Evolutionary conservation across 2,888 invertebrate species (phyloP), one percentile per base, ranked within the genome.

Genomic region (Ennomos erosarius): DNA sequence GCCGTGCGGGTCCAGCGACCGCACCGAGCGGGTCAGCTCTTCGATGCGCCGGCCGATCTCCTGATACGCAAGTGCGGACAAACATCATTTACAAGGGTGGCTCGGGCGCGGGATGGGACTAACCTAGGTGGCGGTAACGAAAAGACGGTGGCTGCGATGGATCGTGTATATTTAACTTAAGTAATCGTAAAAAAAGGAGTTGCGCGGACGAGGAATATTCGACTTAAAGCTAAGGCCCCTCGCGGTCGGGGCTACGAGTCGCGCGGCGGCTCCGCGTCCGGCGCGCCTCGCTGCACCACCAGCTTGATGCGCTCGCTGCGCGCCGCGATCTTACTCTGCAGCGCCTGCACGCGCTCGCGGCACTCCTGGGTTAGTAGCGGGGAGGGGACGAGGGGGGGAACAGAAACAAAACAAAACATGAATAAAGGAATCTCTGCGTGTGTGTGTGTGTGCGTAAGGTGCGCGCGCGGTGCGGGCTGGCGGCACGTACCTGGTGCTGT

Each of bases 281-380:
- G 97, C 77, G 95, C 95, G 91, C 97, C 98, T 84, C 97, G 96
- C 93, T 97, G 96, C 86, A 96, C 94, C 81, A 98, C 93, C 76
- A 97, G 93, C 90, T 97, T 98, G 83, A 97, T 96, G 84, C 97
- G 96, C 93, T 98, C 98, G 87, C 95, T 95, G 74, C 97, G 96
- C 91, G 97, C 96, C 81, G 95, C 94, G 82, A 98, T 96, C 94
- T 97, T 97, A 93, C 95, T 96, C 90, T 97, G 97, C 83, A 98
- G 94, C 85, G 95, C 94, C 87, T 96, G 96, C 79, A 97, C 95
- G 91, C 95, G 95, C 92, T 98, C 97, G 87, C 96, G 96, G 93
- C 95, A 96, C 87, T 95, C 95, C 97, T 98, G 75, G 76, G 88
- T 90, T 89, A 88, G 89, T 87, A 79, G 79, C 75, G 79, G 76